Conservation (phyloP, 2,797 vertebrate genomes). For the Semaprochilodus insignis region DNA sequence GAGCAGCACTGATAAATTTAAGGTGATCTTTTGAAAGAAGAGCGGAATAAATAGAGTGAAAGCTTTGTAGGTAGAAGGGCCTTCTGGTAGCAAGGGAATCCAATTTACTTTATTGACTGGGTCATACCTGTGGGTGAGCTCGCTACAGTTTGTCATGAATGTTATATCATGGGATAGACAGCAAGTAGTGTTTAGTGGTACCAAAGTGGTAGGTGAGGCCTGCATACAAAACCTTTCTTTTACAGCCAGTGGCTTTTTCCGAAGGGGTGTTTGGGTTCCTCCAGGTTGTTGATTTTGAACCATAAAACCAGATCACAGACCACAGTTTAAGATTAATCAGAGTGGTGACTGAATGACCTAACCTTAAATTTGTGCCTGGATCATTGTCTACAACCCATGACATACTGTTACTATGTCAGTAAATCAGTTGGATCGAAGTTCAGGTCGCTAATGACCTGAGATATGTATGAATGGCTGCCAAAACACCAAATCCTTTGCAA, state of each 20-base stretch:
- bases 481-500: no score
- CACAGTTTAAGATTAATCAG: no score
- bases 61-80: constrained; percentile 3
- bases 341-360: no score
- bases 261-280: background rate
- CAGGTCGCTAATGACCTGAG: no score
- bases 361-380: no score
- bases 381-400: no score
- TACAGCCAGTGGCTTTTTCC: background rate
- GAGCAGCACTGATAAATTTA: background rate
- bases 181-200: background rate
- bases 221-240: background rate
- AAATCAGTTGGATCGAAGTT: no score
- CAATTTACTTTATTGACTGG: constrained; percentile 1
- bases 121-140: background rate
- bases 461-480: no score
- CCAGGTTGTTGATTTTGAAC: no score
- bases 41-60: background rate
- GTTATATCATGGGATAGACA: background rate
- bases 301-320: no score
- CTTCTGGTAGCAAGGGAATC: background rate
- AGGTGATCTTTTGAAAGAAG: background rate
- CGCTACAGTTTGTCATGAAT: background rate
- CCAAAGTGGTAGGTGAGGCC: background rate
- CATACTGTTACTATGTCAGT: no score